Conservation (phyloP, 2,888 invertebrate species). For the Petrolisthes manimaculis region DNA sequence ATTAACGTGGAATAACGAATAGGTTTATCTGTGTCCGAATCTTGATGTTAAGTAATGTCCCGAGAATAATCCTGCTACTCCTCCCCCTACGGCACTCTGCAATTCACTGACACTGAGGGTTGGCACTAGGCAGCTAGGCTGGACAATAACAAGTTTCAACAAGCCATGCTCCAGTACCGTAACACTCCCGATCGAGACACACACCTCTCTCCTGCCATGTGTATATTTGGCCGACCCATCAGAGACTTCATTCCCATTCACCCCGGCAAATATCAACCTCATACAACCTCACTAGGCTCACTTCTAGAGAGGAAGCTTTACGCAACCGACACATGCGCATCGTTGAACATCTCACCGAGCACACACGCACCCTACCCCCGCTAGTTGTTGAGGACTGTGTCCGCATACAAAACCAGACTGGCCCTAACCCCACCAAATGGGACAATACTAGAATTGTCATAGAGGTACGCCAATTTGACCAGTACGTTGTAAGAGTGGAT, state of each 20-base stretch:
- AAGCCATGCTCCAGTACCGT: constrained; percentile 44
- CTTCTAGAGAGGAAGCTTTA: constrained; percentile 33
- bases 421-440: constrained; percentile 14
- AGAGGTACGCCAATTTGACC: constrained; percentile 42
- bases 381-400: constrained; percentile 3
- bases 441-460: constrained; percentile 39
- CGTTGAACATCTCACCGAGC: no score
- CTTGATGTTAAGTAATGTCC: no score
- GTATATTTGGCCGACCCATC: constrained; percentile 49
- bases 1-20: no score
- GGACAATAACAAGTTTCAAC: constrained; percentile 36
- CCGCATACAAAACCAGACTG: constrained; percentile 7
- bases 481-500: constrained; percentile 31
- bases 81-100: no score
- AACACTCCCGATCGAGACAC: constrained; percentile 51
- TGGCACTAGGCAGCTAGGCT: no score
- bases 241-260: constrained; percentile 45
- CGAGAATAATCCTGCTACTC: no score
- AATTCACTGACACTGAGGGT: constrained; percentile 25
- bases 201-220: no score
- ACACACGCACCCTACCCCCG: constrained; percentile 9
- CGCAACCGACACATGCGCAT: constrained; percentile 13
- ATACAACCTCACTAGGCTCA: constrained; percentile 16
- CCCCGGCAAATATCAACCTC: constrained; percentile 30
- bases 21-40: no score